A percentile compares a stretch with the other conserved stretches of the same genome.
These are phyloP conservation scores for Embidobia sp. DNA, from an alignment of 2,888 invertebrate species.

Conservation along the genomic window DNA sequence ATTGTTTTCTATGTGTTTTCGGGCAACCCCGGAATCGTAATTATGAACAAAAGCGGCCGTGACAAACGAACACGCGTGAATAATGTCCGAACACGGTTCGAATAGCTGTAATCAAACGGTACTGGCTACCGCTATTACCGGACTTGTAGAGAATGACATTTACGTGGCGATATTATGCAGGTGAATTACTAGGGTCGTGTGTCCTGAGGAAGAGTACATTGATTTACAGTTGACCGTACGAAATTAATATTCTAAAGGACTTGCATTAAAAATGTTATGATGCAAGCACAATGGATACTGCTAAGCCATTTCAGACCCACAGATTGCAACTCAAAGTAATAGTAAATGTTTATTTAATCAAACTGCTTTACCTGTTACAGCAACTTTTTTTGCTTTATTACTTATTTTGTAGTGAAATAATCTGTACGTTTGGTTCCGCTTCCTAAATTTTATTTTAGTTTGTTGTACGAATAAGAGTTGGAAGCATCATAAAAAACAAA, in stretches of 20 bases:
- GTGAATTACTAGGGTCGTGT: slow-evolving; percentile 34
- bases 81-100: slow-evolving; percentile 39
- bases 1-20: slow-evolving; percentile 19
- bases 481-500: no score
- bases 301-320: no score
- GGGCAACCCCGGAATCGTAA: slow-evolving; percentile 17
- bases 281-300: no score
- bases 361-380: no score
- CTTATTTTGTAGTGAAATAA: no score
- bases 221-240: slow-evolving; percentile 28
- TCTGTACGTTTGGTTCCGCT: no score
- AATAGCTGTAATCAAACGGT: slow-evolving; percentile 58
- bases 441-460: no score
- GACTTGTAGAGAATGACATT: slow-evolving; percentile 40
- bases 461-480: no score
- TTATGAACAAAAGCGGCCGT: slow-evolving; percentile 30
- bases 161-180: slow-evolving; percentile 42
- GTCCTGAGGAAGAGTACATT: slow-evolving; percentile 27
- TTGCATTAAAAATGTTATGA: neutral
- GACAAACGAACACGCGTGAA: slow-evolving; percentile 32
- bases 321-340: no score
- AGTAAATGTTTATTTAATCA: no score
- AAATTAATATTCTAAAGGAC: slow-evolving; percentile 28
- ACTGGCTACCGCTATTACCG: slow-evolving; percentile 46
- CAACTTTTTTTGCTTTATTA: no score